Conservation (phyloP, 2,797 vertebrate genomes). For the Scyliorhinus canicula region DNA sequence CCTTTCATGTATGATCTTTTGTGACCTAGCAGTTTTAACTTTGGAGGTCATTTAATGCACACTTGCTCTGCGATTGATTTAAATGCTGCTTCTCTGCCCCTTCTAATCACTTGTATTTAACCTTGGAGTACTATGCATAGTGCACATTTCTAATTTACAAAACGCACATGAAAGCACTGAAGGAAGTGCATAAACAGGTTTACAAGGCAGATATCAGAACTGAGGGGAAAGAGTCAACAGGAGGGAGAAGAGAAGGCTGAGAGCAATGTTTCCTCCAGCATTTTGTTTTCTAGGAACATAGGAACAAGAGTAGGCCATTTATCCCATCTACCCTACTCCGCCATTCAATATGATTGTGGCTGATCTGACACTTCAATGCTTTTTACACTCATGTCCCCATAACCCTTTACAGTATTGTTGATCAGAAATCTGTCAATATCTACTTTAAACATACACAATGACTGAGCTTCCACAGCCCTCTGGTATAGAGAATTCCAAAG, state of each 20-base stretch:
- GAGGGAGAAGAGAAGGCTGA: not conserved
- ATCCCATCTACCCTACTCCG: no score
- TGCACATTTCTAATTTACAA: not conserved
- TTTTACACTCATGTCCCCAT: no score
- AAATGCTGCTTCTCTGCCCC: not conserved
- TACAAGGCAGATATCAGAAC: not conserved
- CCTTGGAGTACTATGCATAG: not conserved
- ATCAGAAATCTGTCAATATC: no score
- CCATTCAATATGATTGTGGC: no score
- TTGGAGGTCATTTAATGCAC: not conserved
- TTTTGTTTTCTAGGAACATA: no score
- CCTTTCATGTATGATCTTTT: not conserved
- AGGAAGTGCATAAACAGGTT: not conserved
- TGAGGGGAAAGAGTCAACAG: not conserved
- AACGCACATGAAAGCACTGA: not conserved
- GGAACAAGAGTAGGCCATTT: no score
- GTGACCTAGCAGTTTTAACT: not conserved
- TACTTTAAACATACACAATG: no score
- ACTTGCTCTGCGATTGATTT: not conserved
- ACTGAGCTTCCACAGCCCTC: no score
- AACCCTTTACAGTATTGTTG: no score
- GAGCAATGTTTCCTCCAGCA: no score
- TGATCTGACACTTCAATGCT: no score
- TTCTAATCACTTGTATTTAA: not conserved
- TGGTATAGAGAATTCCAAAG: no score